Evolutionary conservation across 1,140 invertebrate genomes (phyloP), one percentile per base, ranked within the genome.

Genomic region (Eumaeus atala): DNA sequence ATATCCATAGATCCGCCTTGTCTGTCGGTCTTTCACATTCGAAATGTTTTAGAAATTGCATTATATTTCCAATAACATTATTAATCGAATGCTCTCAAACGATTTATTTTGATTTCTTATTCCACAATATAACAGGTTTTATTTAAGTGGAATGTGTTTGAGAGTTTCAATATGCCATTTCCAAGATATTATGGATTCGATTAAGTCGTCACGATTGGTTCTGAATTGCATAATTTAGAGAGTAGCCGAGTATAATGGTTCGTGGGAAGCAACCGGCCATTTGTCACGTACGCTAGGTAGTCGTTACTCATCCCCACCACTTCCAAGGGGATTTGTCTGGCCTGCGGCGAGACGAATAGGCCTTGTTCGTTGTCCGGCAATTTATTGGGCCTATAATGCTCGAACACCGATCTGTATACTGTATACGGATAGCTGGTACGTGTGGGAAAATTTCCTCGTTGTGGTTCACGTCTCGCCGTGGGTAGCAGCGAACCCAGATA

Each of bases 261-360:
- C 9, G 18, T 9, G 17, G 14, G 44, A 33, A 35, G 14, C 17
- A 21, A 16, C 21, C 14, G 21, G 21, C 51, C 18, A 53, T 44
- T 53, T 53, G 51, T 53, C 51, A 53, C 38, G 14, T 35, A 50
- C 48, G 28, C 21, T 21, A 42, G 18, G 51, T 42, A 33, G 21
- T 44, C 51, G 42, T 42, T 56, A 52, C 51, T 55, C 38, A 52
- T 54, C 33, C n/a, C n/a, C n/a, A n/a, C n/a, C 37, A 8, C 9
- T 38, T 33, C 34, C 38, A 3, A 35, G 67, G 64, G 66, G 65
- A 79, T 76, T 76, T 76, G 73, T 74, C 68, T 59, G 66, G 69
- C 66, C 59, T 61, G 63, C 63, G 56, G 56, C 50, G 64, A 72
- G 72, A 76, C 58, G 72, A 67, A 73, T 74, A 62, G 59, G 55